Base-by-base conservation (phyloP, 2,113 vertebrate genomes). In the Nycticryphes semicollaris region DNA sequence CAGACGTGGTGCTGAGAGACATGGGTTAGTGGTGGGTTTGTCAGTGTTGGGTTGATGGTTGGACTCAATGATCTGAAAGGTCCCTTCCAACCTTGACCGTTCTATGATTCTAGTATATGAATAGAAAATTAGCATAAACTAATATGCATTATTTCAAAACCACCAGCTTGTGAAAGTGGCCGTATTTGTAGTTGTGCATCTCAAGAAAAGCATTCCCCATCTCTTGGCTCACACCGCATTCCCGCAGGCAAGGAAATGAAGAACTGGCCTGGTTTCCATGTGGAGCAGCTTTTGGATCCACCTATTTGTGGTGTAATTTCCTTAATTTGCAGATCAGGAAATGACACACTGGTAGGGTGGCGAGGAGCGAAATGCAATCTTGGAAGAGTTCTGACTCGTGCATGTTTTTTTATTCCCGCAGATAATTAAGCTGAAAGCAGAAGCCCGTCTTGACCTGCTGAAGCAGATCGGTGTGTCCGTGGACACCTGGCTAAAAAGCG, bases 401-500 rank as follows among this genome's bases (percentile, higher is more conserved):
- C 19, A 3, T 89, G 9, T 97, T 84, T 85, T 39, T 84, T 85
- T 85, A 2, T 94, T 64, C 77, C 66, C 78, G 20, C 97, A 99
- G 99, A 98, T 99, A 37, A 96, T 99, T 88, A 99, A 99, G 97
- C 98, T 99, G 95, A 99, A 99, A 97, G 99, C 99, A 3, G 99
- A 99, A 68, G 99, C 99, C 13, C 98, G 99, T 21, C 97, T 99
- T 30, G 99, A 99, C 59, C 98, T 99, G 79, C 97, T 99, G 37
- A 98, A 99, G 73, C 99, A 99, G 96, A 99, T 99, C 1, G 99
- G 99, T 0, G 99, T 99, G 70, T 99, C 99, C 0, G 99, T 99
- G 97, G 99, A 99, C 74, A 99, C 99, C 2, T 99, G 99, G 99
- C 97, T 99, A 9, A 99, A 99, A 91, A 99, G 99, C 4, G 99